These are phyloP conservation scores for Drosophila hydei DNA, from an alignment of 1,140 invertebrate species.

Conservation along the genomic window DNA sequence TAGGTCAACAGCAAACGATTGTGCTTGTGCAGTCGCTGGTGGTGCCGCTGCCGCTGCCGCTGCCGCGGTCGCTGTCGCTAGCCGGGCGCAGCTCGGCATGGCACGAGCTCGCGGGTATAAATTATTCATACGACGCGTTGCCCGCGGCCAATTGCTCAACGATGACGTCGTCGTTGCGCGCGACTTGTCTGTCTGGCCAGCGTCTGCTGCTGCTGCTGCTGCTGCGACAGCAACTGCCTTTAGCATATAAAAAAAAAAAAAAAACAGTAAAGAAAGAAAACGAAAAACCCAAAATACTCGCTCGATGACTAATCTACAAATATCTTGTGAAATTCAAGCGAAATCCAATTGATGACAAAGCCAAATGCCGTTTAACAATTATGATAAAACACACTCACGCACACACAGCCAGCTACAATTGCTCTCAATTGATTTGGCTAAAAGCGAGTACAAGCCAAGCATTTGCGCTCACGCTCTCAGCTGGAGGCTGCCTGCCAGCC, in stretches of 20 bases:
- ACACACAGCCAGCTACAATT: not conserved
- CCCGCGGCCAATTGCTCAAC: slow-evolving; percentile 20
- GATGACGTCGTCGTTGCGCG: slow-evolving; percentile 39
- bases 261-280: slow-evolving; percentile 23
- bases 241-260: not conserved
- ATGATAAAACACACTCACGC: slow-evolving; percentile 5
- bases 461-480: slow-evolving; percentile 2
- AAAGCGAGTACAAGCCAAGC: slow-evolving; percentile 30
- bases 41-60: not conserved
- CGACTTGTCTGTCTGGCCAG: slow-evolving; percentile 46
- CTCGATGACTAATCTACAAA: slow-evolving; percentile 65
- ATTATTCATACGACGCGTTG: slow-evolving; percentile 64
- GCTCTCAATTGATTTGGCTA: slow-evolving; percentile 26
- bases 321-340: slow-evolving; percentile 78
- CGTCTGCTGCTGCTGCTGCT: slow-evolving; percentile 24
- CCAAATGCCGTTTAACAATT: slow-evolving; percentile 25
- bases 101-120: slow-evolving; percentile 31
- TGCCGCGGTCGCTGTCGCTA: not conserved
- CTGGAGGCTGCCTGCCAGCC: slow-evolving; percentile 15
- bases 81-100: too few relatives aligned
- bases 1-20: slow-evolving; percentile 53
- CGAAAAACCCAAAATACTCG: slow-evolving; percentile 56
- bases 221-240: slow-evolving; percentile 10
- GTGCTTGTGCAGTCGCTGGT: slow-evolving; percentile 3
- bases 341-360: slow-evolving; percentile 51